Conservation (phyloP, 2,797 vertebrate species). For the Coregonus suidteri region DNA sequence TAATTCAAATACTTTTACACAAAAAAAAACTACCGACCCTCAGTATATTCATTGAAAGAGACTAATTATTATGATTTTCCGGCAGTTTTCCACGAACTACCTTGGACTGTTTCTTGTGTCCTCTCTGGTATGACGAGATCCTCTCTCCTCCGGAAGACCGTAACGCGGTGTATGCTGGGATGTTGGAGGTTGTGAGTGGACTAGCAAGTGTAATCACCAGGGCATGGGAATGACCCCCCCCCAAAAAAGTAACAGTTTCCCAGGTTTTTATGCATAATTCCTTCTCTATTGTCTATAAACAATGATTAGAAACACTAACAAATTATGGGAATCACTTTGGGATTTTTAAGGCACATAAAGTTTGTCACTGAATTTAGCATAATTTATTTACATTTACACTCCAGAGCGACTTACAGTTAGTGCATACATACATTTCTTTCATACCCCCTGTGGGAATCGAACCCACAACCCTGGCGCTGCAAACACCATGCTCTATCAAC, state of each 20-base stretch:
- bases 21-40: not conserved
- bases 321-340: not conserved
- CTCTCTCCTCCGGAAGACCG: constrained; percentile 19
- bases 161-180: constrained; percentile 70
- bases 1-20: not conserved
- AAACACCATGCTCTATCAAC: too few relatives aligned
- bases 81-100: constrained; percentile 48
- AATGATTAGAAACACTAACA: not conserved
- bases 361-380: not conserved
- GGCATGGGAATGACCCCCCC: not conserved
- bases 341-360: not conserved
- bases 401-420: too few relatives aligned
- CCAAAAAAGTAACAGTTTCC: not conserved
- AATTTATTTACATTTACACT: not conserved
- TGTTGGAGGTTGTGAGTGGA: not conserved
- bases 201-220: not conserved
- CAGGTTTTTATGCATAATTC: too few relatives aligned
- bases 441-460: too few relatives aligned
- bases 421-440: too few relatives aligned
- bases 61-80: not conserved
- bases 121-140: constrained; percentile 43
- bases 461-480: too few relatives aligned
- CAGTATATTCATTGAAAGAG: not conserved
- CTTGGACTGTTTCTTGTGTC: constrained; percentile 55
- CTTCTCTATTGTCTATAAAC: not conserved